A percentile compares a stretch with the other conserved stretches of the same genome.
Evolutionary conservation across 2,888 invertebrate genomes (phyloP).

Genomic region (Acanthosepion lycidas): DNA sequence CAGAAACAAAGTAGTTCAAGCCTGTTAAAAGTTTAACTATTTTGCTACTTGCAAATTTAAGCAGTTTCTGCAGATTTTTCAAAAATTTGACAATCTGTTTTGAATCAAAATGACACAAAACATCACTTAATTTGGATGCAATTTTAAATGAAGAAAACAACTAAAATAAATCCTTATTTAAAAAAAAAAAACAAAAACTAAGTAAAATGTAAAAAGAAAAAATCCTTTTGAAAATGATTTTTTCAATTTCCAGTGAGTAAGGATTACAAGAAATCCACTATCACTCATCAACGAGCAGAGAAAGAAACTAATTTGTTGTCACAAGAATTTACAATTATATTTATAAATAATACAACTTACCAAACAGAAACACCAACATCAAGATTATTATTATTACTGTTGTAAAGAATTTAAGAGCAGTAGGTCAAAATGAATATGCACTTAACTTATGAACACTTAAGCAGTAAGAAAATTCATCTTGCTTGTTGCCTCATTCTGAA

Average conservation of each 20-base stretch:
- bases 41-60: too few species aligned
- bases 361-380: neutral
- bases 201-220: neutral
- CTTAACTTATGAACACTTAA: slow-evolving; percentile 41
- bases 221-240: neutral
- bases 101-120: neutral
- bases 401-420: neutral
- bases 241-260: neutral
- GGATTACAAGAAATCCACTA: neutral
- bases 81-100: too few species aligned
- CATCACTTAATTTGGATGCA: neutral
- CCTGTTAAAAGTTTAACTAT: neutral
- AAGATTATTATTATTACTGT: neutral
- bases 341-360: neutral
- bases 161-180: neutral
- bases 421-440: slow-evolving; percentile 21
- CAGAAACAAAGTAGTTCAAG: neutral
- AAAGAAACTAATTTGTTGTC: neutral
- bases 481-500: slow-evolving; percentile 11
- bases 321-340: neutral
- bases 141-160: neutral
- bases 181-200: too few species aligned
- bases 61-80: too few species aligned
- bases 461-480: slow-evolving; percentile 37
- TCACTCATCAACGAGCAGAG: neutral